Evolutionary conservation across 2,113 vertebrate species (phyloP).

Genomic region (Monarcha castaneiventris): DNA sequence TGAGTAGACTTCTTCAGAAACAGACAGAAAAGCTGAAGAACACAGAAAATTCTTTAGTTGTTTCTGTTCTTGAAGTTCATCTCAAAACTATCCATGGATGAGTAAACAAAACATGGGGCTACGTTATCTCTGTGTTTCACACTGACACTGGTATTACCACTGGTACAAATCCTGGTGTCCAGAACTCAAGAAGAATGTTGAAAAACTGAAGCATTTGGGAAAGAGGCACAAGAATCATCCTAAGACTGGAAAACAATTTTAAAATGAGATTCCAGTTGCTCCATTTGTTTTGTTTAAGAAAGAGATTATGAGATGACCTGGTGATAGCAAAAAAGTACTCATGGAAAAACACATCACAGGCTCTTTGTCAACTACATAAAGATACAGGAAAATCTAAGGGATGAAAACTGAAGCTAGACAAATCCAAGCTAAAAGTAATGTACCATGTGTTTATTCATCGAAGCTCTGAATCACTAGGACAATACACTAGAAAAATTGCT

Average conservation of each 20-base stretch:
- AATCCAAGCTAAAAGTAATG: not conserved
- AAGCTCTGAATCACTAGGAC: not conserved
- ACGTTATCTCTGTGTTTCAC: not conserved
- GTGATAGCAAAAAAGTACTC: not conserved
- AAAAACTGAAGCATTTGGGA: not conserved
- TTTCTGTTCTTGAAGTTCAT: not conserved
- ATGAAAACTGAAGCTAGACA: not conserved
- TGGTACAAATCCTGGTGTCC: not conserved
- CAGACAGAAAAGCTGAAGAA: not conserved
- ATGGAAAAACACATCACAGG: not conserved
- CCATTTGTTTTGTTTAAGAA: not conserved
- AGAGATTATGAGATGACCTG: not conserved
- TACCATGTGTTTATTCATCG: not conserved
- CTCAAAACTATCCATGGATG: not conserved
- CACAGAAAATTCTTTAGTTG: not conserved
- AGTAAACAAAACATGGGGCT: not conserved
- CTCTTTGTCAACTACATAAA: not conserved
- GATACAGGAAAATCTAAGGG: not conserved
- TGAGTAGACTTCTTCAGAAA: not conserved
- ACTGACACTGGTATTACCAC: not conserved
- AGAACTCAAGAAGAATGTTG: not conserved
- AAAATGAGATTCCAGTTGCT: not conserved
- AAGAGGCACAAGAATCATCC: not conserved
- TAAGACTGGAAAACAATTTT: not conserved
- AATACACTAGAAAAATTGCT: not conserved